A percentile compares a stretch with the other conserved stretches of the same genome.
phyloP scores from a whole-genome alignment of 2,888 invertebrate species.

The Macaria liturata region DNA sequence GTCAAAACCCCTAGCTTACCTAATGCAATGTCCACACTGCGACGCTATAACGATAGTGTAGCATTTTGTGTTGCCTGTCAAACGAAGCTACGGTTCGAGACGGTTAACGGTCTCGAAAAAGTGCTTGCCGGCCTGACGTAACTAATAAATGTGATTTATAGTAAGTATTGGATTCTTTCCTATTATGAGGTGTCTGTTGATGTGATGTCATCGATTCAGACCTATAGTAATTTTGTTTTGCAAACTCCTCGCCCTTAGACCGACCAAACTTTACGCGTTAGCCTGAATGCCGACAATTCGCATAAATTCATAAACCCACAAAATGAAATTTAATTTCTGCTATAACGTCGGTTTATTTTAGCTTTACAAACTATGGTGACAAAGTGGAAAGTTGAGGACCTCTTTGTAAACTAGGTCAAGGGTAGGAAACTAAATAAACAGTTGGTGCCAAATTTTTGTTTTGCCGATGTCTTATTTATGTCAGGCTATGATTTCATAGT shows the following conservation, averaged over 20 bases:
- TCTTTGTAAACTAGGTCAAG: slow-evolving; percentile 13
- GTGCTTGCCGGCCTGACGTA: no score
- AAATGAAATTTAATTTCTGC: slow-evolving; percentile 65
- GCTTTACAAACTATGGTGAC: slow-evolving; percentile 36
- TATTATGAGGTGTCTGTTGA: no score
- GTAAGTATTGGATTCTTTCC: no score
- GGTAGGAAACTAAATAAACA: slow-evolving; percentile 8
- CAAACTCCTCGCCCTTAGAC: slow-evolving; percentile 58
- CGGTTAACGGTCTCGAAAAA: no score
- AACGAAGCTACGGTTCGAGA: no score
- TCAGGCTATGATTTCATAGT: no score
- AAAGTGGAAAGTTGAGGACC: slow-evolving; percentile 26
- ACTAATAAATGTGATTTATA: no score
- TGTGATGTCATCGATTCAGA: slow-evolving; percentile 16
- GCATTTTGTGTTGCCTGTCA: no score
- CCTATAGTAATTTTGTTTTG: slow-evolving; percentile 71
- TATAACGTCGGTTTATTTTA: slow-evolving; percentile 44
- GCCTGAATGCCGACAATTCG: slow-evolving; percentile 58
- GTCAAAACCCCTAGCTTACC: no score
- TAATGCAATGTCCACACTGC: no score
- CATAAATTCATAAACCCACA: slow-evolving; percentile 63
- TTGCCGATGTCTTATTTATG: slow-evolving; percentile 1
- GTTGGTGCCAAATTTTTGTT: slow-evolving; percentile 7
- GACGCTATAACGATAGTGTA: no score
- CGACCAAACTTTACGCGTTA: slow-evolving; percentile 64